phyloP scores from a whole-genome alignment of 1,140 invertebrate genomes.

The Zaprionus capensis region DNA sequence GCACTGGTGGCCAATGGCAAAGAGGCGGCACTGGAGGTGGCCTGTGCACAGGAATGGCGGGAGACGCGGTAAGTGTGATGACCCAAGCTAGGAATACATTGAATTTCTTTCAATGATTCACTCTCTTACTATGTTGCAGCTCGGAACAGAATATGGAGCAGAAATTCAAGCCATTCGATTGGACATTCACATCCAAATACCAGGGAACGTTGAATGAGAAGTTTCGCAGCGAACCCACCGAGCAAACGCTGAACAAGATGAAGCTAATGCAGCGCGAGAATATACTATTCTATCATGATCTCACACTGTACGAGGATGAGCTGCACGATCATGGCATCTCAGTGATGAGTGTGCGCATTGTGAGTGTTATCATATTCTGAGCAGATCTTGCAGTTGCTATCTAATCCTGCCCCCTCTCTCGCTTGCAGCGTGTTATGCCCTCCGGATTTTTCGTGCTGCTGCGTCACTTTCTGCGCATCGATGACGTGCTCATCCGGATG shows the following conservation, averaged over 20 bases:
- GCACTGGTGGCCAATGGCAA: conserved; percentile 91
- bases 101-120: not conserved
- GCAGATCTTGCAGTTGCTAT: not conserved
- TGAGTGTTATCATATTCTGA: conserved; percentile 85
- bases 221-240: conserved; percentile 87
- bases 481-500: conserved; percentile 94
- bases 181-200: conserved; percentile 98
- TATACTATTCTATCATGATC: conserved; percentile 97
- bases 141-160: conserved; percentile 85
- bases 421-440: conserved; percentile 96
- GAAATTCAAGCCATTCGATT: conserved; percentile 96
- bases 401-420: not conserved
- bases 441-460: conserved; percentile 95
- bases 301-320: conserved; percentile 98
- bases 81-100: not conserved
- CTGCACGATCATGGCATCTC: conserved; percentile 98
- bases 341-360: conserved; percentile 96
- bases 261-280: conserved; percentile 95
- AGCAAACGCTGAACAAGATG: conserved; percentile 94
- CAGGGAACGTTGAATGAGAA: conserved; percentile 91
- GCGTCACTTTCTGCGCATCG: conserved; percentile 96
- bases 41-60: conserved; percentile 95
- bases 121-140: conserved; percentile 64
- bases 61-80: conserved; percentile 86
- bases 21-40: conserved; percentile 90